Base-by-base conservation (phyloP, 2,797 vertebrate genomes). In the Ptychadena robeensis region DNA sequence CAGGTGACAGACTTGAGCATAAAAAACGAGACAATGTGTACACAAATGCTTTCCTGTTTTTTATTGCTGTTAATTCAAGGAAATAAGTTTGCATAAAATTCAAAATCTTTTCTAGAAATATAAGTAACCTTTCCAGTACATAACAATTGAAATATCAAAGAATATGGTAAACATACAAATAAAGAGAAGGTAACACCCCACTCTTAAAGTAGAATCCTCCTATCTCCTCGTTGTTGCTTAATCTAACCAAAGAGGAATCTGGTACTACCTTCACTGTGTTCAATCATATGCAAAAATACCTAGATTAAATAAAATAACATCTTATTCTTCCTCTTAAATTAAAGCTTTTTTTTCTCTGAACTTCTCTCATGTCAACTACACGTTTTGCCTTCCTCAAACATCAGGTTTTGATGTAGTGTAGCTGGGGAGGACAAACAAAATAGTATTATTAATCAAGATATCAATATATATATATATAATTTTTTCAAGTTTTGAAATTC, bases 61-160 rank as follows among this genome's bases (percentile, higher is more conserved):
- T 96, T 97, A 97, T 96, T 97, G 96, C 96, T 96, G 95, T 96
- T 95, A 96, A 95, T 96, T 95, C 94, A 94, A 95, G 93, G 92
- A 93, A 93, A 92, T 94, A 93, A 93, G 88, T 92, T 95, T 96
- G 94, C 96, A 96, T 96, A 96, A 96, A 96, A 95, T 95, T 92
- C 93, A 95, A 76, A 75, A 93, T 95, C 94, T 95, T 89, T 94
- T 94, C 94, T 95, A 96, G 94, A 97, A 97, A 97, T 96, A 96
- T 96, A 96, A 94, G 94, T 95, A 92, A 95, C 94, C 94, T 96
- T 96, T 96, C 93, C 94, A 94, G 93, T 95, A 96, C 92, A 90
- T 89, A 92, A 92, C 88, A 93, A 93, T 94, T 94, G 92, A 93
- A 93, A 95, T 96, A 96, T 97, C 94, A 96, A 96, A 95, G 93